Evolutionary conservation across 2,113 vertebrate genomes (phyloP), one percentile per base, ranked within the genome.

Genomic region (Rhea pennata): DNA sequence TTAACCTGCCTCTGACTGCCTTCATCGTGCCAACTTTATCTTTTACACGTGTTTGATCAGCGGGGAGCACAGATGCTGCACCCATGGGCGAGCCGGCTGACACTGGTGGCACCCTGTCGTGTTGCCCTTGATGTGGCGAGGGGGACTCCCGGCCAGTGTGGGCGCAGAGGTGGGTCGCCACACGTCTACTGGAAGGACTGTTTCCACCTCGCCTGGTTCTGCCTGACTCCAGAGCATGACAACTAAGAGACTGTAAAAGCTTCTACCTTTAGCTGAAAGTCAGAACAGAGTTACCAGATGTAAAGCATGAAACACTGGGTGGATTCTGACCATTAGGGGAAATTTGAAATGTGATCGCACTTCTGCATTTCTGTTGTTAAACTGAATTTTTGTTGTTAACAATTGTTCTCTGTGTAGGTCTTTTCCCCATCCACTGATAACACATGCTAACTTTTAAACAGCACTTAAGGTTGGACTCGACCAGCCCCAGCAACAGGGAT

Each of bases 31-130:
- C 95, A 89, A 79, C 92, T 92, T 88, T 73, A 13, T 58, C 16
- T 76, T 85, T 95, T 87, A 93, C 87, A 85, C 2, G 3, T 96
- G 87, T 95, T 91, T 62, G 74, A 73, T 83, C 71, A 71, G 40
- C 86, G 61, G 84, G 84, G 78, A 87, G 93, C 93, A 91, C 95
- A 96, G 95, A 95, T 91, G 90, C 84, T 92, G 78, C 67, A 50
- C 82, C 92, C 89, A 94, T 20, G 10, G 88, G 88, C 71, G 78
- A 91, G 91, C 14, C 69, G 59, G 59, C 85, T 50, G 79, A 53
- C 88, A 94, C 83, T 79, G 83, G 54, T 64, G 85, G 71, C 93
- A 90, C 74, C 87, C 90, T 94, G 90, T 80, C 91, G 76, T 53
- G 58, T 94, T 50, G 33, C 74, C 19, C 29, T 33, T 10, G 8